Base-by-base conservation (phyloP, 2,113 vertebrate species). In the Pedetes capensis region DNA sequence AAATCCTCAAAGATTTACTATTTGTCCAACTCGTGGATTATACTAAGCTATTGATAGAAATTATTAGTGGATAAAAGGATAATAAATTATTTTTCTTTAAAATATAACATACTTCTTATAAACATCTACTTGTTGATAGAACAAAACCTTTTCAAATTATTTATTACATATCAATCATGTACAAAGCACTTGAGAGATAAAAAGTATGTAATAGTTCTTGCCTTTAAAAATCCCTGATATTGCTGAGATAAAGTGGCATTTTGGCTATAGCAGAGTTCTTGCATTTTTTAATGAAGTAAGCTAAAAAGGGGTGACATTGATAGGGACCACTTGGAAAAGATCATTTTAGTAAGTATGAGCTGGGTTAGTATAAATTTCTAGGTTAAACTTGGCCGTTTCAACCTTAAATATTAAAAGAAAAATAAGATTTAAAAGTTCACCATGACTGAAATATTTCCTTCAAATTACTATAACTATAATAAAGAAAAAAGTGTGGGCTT, bases 11-110 rank as follows among this genome's bases (percentile, higher is more conserved):
- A 69, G 57, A 59, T 69, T 95, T 55, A 89, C 75, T 61, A 9
- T 79, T 78, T 44, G 2, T 68, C 47, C 6, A 17, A 57, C 5
- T 51, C 68, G 69, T 74, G 7, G 10, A 37, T 89, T 78, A 79
- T 57, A n/a, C 64, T 92, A 81, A 39, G 49, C 4, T 61, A 29
- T 16, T 34, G 14, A 79, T 44, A 90, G 4, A 53, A 64, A 92
- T 71, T 55, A 80, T 71, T 59, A 71, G 39, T 81, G 63, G 16
- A 44, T 84, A 86, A 57, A 23, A 82, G 6, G 29, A 63, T 53
- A 92, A 90, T 85, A 2, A 81, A 47, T 53, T 64, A 4, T 47
- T 82, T 91, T 93, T n/a, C 42, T 95, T 69, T 91, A 14, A 47
- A 69, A 68, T 47, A 53, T 51, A 22, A 83, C 6, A 61, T 42